Percentiles rank a stretch among this genome's conserved stretches.
Evolutionary conservation across 2,113 vertebrate genomes (phyloP).

Genomic region (Lates calcarifer): DNA sequence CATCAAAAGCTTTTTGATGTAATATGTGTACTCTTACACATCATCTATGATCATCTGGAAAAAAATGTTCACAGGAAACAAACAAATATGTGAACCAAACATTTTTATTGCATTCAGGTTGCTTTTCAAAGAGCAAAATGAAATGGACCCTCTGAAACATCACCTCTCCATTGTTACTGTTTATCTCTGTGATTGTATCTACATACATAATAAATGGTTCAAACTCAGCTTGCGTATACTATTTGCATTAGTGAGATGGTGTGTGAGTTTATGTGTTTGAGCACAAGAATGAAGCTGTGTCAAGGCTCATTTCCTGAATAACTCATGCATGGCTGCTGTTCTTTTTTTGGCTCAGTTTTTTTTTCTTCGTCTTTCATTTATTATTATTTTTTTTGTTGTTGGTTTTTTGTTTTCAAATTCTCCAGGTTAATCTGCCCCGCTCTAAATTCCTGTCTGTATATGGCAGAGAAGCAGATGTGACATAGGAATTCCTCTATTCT

Average conservation of each 20-base stretch:
- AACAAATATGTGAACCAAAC: background rate
- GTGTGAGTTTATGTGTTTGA: slow-evolving; percentile 52
- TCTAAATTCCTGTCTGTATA: slow-evolving; percentile 41
- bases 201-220: slow-evolving; percentile 46
- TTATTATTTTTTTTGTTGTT: too few relatives aligned
- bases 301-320: slow-evolving; percentile 73
- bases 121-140: slow-evolving; percentile 20
- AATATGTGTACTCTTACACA: background rate
- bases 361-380: background rate
- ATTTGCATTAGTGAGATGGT: slow-evolving; percentile 42
- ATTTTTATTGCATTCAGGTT: slow-evolving; percentile 8
- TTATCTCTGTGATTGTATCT: slow-evolving; percentile 34
- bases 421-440: slow-evolving; percentile 47
- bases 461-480: slow-evolving; percentile 43
- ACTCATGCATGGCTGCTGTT: slow-evolving; percentile 63
- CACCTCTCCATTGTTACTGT: slow-evolving; percentile 27
- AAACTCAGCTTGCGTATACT: slow-evolving; percentile 13
- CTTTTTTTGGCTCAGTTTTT: slow-evolving; percentile 35
- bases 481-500: slow-evolving; percentile 44
- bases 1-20: background rate
- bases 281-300: slow-evolving; percentile 48
- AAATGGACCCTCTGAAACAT: slow-evolving; percentile 20
- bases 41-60: background rate
- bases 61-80: background rate
- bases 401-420: slow-evolving; percentile 19